Base-by-base conservation (phyloP, 2,113 vertebrate species). In the Prunella himalayana region DNA sequence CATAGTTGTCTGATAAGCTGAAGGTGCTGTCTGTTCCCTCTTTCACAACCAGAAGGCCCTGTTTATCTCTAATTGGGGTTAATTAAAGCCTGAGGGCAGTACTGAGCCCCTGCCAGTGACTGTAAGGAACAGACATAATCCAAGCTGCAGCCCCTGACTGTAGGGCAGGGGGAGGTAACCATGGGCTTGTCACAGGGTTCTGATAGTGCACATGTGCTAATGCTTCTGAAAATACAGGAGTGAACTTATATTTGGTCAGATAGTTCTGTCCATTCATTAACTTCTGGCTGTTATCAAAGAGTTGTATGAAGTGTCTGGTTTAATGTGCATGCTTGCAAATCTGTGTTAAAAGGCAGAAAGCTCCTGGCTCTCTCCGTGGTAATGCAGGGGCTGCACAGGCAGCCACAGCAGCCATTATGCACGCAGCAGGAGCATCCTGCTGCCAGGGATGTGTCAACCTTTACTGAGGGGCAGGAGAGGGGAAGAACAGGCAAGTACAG, bases 21-120 rank as follows among this genome's bases (percentile, higher is more conserved):
- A 53, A 83, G 47, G 17, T 82, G 15, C 53, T 59, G 28, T 41
- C 54, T 72, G 0, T 49, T 87, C 31, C 75, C 17, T 79, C 35
- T 92, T 95, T 82, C 85, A 59, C n/a, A 82, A 73, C 77, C 51
- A 92, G 81, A 86, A 91, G 76, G 81, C 80, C 65, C 60, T 93
- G 39, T 95, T 96, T 97, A 80, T 97, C 90, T 97, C 53, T 97
- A 79, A 96, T 88, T 11, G 24, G 81, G 89, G 96, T 98, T 98
- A 98, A 97, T 97, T 97, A 97, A 97, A 96, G 81, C 96, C 92
- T 93, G 70, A 86, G 88, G 92, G 91, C 90, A 85, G 22, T 89
- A 56, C 65, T 79, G 91, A 95, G 56, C 81, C 44, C 82, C 88
- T 93, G 75, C 76, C 91, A 93, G 33, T 88, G 87, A 64, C 95